Evolutionary conservation across 1,140 invertebrate species (phyloP), one percentile per base, ranked within the genome.

Genomic region (Leptopilina boulardi): DNA sequence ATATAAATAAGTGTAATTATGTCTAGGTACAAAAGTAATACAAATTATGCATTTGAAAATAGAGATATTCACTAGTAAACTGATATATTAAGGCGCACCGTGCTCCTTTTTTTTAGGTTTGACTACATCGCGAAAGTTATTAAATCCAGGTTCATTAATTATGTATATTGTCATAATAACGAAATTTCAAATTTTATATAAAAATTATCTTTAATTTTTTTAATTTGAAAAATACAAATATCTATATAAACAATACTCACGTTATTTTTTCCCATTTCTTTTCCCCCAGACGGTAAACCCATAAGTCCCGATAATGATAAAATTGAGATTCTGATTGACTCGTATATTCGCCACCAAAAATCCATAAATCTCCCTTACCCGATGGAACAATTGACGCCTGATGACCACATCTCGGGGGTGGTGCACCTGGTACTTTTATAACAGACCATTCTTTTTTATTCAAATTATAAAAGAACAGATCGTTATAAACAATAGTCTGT

Each of bases 321-420:
- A 98, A 99, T 88, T 98, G 97, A 38, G 95, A 95, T 86, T 98
- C 96, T 0, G 95, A 95, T 2, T 95, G 95, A 89, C 96, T 98
- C 0, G 96, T 94, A 91, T 96, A 98, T 92, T 99, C 98, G 6
- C 98, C 98, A 21, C 97, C 97, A 93, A 98, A 98, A 44, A 98
- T 85, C 93, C 97, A 96, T 2, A 95, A 83, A 84, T 95, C 94
- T 15, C 96, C 96, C 81, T 94, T 94, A 82, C 95, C 94, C 38
- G 94, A 92, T 38, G 94, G 92, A 23, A 95, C 92, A 18, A 93
- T 90, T 10, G 97, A 93, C 83, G 95, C 94, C 92, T 98, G 97
- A 90, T 98, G 97, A 11, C 95, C 94, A 89, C 96, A 96, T 80
- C 97, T 91, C 0, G 97, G 97, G 15, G 97, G 95, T 15, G 97